These are phyloP conservation scores for Calypte anna DNA, from an alignment of 2,113 vertebrate genomes.

Conservation along the genomic window DNA sequence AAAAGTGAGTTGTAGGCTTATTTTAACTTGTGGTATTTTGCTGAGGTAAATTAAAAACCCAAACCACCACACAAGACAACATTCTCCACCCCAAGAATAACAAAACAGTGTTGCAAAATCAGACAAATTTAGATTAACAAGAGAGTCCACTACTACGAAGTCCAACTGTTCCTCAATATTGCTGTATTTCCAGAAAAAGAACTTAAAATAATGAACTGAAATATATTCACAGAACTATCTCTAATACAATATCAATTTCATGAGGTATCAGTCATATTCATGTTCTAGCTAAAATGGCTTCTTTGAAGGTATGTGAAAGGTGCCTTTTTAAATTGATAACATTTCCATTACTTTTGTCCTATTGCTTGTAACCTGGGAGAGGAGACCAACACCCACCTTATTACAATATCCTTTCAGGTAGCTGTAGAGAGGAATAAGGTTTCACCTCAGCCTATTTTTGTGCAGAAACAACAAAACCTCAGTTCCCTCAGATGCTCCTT, in stretches of 20 bases:
- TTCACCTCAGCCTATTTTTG: too few species aligned
- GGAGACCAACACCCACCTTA: too few species aligned
- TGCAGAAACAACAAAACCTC: too few species aligned
- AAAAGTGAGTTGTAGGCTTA: constrained; percentile 82
- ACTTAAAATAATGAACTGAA: not conserved
- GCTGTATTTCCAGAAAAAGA: not conserved
- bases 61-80: not conserved
- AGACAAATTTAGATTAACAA: not conserved
- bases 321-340: not conserved
- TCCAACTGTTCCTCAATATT: not conserved
- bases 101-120: not conserved
- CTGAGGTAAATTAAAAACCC: not conserved
- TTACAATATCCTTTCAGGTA: too few species aligned
- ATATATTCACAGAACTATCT: not conserved
- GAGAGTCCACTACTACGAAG: not conserved
- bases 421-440: too few species aligned
- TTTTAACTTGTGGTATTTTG: not conserved
- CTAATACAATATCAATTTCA: not conserved
- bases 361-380: too few species aligned
- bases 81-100: rapidly evolving
- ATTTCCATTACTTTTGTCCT: not conserved
- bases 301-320: not conserved
- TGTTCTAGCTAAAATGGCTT: not conserved
- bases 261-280: not conserved
- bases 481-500: too few species aligned